Evolutionary conservation across 1,140 invertebrate genomes (phyloP), one percentile per base, ranked within the genome.

Genomic region (Trichonephila clavipes): DNA sequence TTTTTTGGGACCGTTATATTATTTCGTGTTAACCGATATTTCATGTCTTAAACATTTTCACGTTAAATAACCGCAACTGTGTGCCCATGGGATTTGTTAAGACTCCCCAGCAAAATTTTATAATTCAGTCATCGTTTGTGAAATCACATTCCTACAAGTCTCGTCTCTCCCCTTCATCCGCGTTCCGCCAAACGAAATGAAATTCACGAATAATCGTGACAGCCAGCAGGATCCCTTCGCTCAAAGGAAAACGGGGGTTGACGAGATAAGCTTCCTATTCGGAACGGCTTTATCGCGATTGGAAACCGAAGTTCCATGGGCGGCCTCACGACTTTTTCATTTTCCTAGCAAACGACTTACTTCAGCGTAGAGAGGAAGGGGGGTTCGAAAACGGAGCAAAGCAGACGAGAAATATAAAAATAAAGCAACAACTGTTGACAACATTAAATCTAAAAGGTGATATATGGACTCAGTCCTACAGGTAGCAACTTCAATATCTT

Each of bases 171-270:
- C 3, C 21, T 64, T 21, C 7, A 5, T 7, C 0, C 6, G 62
- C 0, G 16, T 64, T 64, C 34, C 72, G 18, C 72, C 14, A 24
- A 77, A 40, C 72, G 28, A 77, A 18, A 77, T 77, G 34, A 77
- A 40, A 40, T 34, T 77, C 72, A 77, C 72, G 72, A 77, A 77
- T 16, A 77, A 77, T 77, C 72, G 72, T 77, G 72, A 77, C 72
- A 40, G 28, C 14, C 7, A 69, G 16, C 72, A 18, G 3, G n/a
- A 69, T 28, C 24, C 66, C 14, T n/a, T 24, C n/a, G 10, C 3
- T 18, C 62, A 16, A 19, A 21, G 0, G 34, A 12, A 40, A 5
- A 34, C 16, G 66, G 72, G 28, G 28, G 28, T 77, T 77, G 72
- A 77, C 28, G 34, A 40, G 34, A 77, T 77, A 77, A 77, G 72